A percentile compares a stretch with the other conserved stretches of the same genome.
These are phyloP conservation scores for Spodoptera picta DNA, from an alignment of 2,888 invertebrate genomes.

Conservation along the genomic window DNA sequence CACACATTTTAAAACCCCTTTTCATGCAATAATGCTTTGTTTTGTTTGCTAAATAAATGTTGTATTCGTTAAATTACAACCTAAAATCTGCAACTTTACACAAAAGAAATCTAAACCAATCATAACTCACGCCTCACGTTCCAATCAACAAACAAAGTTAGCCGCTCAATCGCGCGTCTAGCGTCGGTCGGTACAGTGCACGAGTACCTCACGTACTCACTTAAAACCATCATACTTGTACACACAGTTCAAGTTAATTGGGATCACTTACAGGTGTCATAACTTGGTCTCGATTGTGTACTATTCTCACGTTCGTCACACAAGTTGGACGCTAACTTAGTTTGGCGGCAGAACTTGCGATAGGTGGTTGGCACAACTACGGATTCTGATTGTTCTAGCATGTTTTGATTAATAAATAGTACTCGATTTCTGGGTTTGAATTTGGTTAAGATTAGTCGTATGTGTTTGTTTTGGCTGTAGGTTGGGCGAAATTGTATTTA, in stretches of 20 bases:
- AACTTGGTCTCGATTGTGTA: conserved; percentile 47
- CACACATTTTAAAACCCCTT: too few relatives aligned
- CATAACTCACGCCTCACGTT: too few relatives aligned
- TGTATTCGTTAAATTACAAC: too few relatives aligned
- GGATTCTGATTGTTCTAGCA: conserved; percentile 36
- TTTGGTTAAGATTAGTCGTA: background rate
- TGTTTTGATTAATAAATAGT: conserved; percentile 38
- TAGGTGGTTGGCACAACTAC: conserved; percentile 19
- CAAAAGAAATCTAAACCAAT: too few relatives aligned
- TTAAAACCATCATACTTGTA: conserved; percentile 43
- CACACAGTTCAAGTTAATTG: conserved; percentile 45
- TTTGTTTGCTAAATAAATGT: too few relatives aligned
- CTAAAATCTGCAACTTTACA: too few relatives aligned
- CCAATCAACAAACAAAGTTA: background rate
- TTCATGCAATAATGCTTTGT: too few relatives aligned
- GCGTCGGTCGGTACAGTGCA: conserved; percentile 16
- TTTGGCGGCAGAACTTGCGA: conserved; percentile 31
- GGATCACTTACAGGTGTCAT: conserved; percentile 52
- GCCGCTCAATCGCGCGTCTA: conserved; percentile 14
- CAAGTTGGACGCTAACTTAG: conserved; percentile 35
- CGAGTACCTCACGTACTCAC: conserved; percentile 38
- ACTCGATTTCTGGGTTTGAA: conserved; percentile 12
- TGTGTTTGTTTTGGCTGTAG: conserved; percentile 1
- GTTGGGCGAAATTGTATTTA: background rate
- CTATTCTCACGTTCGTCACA: conserved; percentile 48